These are phyloP conservation scores for Boloria euphrosyne DNA, from an alignment of 2,888 invertebrate genomes.

Conservation along the genomic window DNA sequence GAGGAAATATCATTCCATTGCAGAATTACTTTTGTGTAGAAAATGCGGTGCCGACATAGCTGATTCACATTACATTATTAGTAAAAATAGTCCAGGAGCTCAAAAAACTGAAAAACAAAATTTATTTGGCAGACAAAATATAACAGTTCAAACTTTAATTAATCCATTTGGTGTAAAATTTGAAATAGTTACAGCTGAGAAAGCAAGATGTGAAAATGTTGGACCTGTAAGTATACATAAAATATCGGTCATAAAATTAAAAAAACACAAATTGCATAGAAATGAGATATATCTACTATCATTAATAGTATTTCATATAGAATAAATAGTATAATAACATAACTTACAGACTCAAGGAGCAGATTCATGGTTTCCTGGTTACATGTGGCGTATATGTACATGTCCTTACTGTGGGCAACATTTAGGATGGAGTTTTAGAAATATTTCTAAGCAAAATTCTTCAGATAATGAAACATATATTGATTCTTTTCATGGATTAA, in stretches of 20 bases:
- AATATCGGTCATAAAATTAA: neutral
- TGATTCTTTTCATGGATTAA: constrained; percentile 70
- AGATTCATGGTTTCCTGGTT: constrained; percentile 86
- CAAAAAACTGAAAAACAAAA: constrained; percentile 71
- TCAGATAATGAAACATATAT: constrained; percentile 48
- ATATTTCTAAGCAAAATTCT: constrained; percentile 47
- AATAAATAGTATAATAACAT: neutral
- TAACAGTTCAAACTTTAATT: constrained; percentile 80
- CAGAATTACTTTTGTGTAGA: constrained; percentile 82
- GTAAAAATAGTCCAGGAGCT: constrained; percentile 77
- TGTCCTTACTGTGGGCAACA: constrained; percentile 84
- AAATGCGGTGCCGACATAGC: constrained; percentile 83
- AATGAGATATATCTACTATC: neutral
- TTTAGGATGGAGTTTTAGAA: constrained; percentile 84
- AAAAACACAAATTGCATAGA: neutral
- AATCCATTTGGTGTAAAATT: constrained; percentile 82
- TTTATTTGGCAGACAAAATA: constrained; percentile 77
- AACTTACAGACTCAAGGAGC: constrained; percentile 75
- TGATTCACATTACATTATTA: constrained; percentile 77
- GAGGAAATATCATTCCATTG: constrained; percentile 43
- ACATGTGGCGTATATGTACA: constrained; percentile 83
- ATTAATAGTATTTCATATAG: neutral
- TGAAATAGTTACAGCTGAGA: constrained; percentile 76
- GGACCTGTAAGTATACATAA: constrained; percentile 66
- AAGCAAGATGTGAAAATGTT: constrained; percentile 79